Evolutionary conservation across 1,140 invertebrate genomes (phyloP).

Genomic region (Drosophila teissieri): DNA sequence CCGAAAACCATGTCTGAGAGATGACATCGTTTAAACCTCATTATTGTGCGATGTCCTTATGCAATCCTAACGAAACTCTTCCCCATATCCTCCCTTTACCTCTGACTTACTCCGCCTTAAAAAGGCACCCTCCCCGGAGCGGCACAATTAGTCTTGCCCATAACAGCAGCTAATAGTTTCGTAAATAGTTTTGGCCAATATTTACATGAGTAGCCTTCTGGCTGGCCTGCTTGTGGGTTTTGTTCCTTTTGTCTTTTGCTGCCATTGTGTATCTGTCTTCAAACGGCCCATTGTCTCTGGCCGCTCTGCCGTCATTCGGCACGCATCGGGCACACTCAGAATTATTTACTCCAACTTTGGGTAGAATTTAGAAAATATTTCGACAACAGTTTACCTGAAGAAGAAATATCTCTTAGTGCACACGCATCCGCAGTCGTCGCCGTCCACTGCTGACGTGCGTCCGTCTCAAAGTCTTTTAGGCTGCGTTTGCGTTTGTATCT

Average conservation of each 20-base stretch:
- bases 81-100: slow-evolving; percentile 14
- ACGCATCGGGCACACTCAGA: slow-evolving; percentile 1
- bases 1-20: neutral
- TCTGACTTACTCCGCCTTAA: slow-evolving; percentile 23
- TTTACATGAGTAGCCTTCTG: slow-evolving; percentile 60
- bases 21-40: neutral
- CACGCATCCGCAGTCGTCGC: slow-evolving; percentile 19
- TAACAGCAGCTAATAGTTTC: slow-evolving; percentile 57
- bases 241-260: slow-evolving; percentile 46
- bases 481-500: slow-evolving; percentile 35
- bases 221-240: slow-evolving; percentile 21
- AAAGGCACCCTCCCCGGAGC: slow-evolving; percentile 17
- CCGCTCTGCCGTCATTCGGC: slow-evolving; percentile 8
- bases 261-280: slow-evolving; percentile 62
- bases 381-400: neutral
- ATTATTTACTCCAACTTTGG: neutral
- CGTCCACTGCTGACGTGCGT: slow-evolving; percentile 44
- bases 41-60: slow-evolving; percentile 5
- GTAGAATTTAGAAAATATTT: too few species aligned
- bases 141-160: slow-evolving; percentile 51
- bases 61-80: slow-evolving; percentile 30
- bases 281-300: slow-evolving; percentile 48
- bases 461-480: slow-evolving; percentile 28
- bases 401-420: slow-evolving; percentile 12
- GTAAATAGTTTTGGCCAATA: slow-evolving; percentile 63